Evolutionary conservation across 1,140 invertebrate species (phyloP), one percentile per base, ranked within the genome.

Genomic region (Charaxes varanes): DNA sequence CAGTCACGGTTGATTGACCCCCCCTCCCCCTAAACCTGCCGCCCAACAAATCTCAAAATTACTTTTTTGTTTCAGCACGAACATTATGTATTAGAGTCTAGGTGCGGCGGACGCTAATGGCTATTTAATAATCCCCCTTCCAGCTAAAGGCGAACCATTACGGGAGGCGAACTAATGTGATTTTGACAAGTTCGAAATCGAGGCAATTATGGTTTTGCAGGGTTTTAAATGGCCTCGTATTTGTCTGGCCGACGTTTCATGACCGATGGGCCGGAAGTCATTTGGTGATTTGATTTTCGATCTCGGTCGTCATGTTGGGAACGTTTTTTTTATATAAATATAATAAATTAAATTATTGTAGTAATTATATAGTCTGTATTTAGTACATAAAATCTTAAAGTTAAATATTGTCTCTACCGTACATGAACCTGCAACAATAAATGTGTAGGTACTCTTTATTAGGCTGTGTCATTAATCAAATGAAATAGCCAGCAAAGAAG

Each of bases 171-270:
- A 69, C 73, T 83, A 83, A 83, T 83, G 76, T 60, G 76, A 68
- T 79, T 83, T 83, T 83, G 74, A 83, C 79, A 83, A 83, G 79
- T 80, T 71, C 55, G 58, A 71, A 79, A 83, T 83, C 76, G 71
- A 66, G 52, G 70, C 63, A 57, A 72, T 79, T 80, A 83, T 62
- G 67, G 59, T 62, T 80, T 73, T 65, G 72, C 70, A 60, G 62
- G 46, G 51, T 70, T 80, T 69, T 67, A 71, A 76, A 74, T 81
- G 66, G 60, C 58, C 26, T 23, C 45, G 49, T 70, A 69, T 72
- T 69, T 72, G 51, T 64, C 60, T 60, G 54, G 37, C 47, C 52
- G 61, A 54, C 56, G 52, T 64, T 60, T 62, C 37, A 62, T 55
- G 40, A 62, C 58, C 47, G 43, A 51, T 53, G 46, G 33, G 37